Conservation (phyloP, 2,888 invertebrate species). For the Lithophane socia region DNA sequence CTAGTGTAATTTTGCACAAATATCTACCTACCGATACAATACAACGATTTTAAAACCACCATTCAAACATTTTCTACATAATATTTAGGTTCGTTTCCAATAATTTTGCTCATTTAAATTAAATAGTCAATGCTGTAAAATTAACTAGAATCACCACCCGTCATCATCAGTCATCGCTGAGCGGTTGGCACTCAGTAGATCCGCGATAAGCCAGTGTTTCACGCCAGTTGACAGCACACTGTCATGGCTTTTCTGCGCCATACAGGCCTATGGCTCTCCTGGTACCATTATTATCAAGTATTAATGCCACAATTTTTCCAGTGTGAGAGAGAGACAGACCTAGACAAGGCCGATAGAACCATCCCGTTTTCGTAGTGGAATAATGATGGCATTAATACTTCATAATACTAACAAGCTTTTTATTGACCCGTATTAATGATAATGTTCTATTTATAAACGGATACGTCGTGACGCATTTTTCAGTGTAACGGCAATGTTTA, state of each 20-base stretch:
- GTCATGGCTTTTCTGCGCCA: neutral
- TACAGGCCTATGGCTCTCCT: constrained; percentile 16
- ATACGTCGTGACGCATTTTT: neutral
- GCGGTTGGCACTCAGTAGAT: constrained; percentile 25
- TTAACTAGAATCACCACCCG: neutral
- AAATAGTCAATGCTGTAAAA: neutral
- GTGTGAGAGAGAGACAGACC: no score
- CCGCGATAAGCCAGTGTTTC: constrained; percentile 38
- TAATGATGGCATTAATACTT: no score
- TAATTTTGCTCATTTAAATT: neutral
- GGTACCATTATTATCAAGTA: no score
- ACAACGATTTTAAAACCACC: neutral
- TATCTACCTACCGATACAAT: neutral
- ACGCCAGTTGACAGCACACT: constrained; percentile 33
- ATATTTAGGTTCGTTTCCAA: neutral
- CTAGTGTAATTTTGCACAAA: neutral
- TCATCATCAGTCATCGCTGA: constrained; percentile 15
- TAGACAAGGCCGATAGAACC: no score
- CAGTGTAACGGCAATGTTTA: neutral
- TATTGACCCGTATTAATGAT: neutral
- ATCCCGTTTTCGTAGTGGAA: no score
- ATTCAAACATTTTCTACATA: neutral
- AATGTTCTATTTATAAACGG: neutral
- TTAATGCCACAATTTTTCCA: no score
- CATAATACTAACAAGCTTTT: constrained; percentile 8